Base-by-base conservation (phyloP, 2,797 vertebrate genomes). In the Anguilla anguilla region DNA sequence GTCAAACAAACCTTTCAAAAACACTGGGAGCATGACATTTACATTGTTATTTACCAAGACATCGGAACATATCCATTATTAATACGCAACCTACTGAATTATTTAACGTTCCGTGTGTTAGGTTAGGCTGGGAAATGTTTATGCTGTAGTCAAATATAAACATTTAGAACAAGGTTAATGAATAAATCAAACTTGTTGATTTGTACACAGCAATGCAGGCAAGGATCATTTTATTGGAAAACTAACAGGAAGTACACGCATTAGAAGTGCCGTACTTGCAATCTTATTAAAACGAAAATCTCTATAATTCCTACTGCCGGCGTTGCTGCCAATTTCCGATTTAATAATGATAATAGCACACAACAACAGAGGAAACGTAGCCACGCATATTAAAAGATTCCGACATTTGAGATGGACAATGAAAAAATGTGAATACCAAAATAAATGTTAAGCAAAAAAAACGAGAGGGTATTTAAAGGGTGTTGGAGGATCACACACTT, bases 41-140 rank as follows among this genome's bases (percentile, higher is more conserved):
- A 94, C 91, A 92, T 91, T 93, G 91, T 92, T 91, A 95, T 93
- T 94, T 94, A 92, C 88, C 85, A 88, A 93, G 91, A 92, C 88
- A 87, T 86, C 74, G 87, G 88, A 91, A 91, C 88, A 86, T 90
- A 93, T 93, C 91, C 91, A 94, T 95, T 94, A 94, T 94, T 93
- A 91, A 95, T 94, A 93, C 84, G 92, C 91, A 91, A 89, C 74
- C 67, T 87, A 86, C 86, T 96, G 90, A 92, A 95, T 95, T 92
- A 95, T 96, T 95, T 89, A 95, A 89, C 86, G 88, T 43, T 72
- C 86, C 89, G 25, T 87, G 91, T 90, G 89, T 86, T 90, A 86
- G 89, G 2, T 51, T 82, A 82, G 11, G 43, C 83, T 86, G 89
- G 91, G 89, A 92, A 90, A 88, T 91, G 90, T 92, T 91, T 88